phyloP scores from a whole-genome alignment of 2,113 vertebrate genomes.

The Monopterus albus region DNA sequence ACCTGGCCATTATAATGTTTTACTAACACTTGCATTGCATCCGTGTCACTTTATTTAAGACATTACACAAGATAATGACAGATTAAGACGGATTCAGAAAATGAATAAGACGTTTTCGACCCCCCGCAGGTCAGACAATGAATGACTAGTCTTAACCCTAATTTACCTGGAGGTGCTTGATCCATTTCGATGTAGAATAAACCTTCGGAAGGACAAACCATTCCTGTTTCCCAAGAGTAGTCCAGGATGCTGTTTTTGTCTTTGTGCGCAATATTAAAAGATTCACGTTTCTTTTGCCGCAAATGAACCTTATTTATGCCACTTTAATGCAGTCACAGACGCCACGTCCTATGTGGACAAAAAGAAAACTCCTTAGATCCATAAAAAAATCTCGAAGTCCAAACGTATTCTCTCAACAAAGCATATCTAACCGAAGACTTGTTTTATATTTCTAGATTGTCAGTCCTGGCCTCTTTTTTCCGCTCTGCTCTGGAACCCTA shows the following conservation, averaged over 20 bases:
- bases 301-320: constrained; percentile 17
- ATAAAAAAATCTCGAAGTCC: constrained; percentile 41
- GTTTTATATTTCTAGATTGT: constrained; percentile 9
- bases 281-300: constrained; percentile 24
- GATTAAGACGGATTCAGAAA: background rate
- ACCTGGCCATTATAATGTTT: constrained; percentile 40
- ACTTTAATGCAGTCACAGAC: constrained; percentile 32
- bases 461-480: constrained; percentile 5
- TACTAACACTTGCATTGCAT: constrained; percentile 38
- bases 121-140: constrained; percentile 61
- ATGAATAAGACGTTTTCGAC: background rate
- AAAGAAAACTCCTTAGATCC: constrained; percentile 26
- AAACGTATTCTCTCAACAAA: constrained; percentile 25
- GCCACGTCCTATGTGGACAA: constrained; percentile 47
- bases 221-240: constrained; percentile 71
- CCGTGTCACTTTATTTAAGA: constrained; percentile 5
- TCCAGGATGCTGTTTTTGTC: constrained; percentile 61
- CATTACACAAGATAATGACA: background rate
- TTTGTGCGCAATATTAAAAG: constrained; percentile 12
- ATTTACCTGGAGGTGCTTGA: constrained; percentile 80
- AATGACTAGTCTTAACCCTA: constrained; percentile 69
- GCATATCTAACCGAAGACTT: constrained; percentile 8
- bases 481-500: constrained; percentile 15
- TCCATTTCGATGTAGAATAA: constrained; percentile 83
- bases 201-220: constrained; percentile 78